phyloP scores from a whole-genome alignment of 2,888 invertebrate genomes.

The Amblyjoppa proteus region DNA sequence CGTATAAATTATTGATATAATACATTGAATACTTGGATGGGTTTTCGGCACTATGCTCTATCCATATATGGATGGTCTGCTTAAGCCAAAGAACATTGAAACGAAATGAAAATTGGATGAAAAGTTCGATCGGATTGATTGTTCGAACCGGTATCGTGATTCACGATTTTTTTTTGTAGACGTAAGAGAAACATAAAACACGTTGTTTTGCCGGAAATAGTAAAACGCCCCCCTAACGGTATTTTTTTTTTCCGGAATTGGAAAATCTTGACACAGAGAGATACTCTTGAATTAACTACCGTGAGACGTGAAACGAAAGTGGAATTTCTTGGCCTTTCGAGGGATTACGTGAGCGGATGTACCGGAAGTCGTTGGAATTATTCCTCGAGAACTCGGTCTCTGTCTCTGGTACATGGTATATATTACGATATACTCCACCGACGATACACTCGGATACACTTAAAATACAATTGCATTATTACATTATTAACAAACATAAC shows the following conservation, averaged over 20 bases:
- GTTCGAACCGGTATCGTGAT: too few species aligned
- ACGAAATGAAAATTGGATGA: too few species aligned
- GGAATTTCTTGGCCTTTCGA: not conserved
- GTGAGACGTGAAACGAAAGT: constrained; percentile 32
- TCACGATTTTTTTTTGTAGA: too few species aligned
- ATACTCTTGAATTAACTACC: constrained; percentile 51
- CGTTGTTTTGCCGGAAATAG: too few species aligned
- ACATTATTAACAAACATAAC: constrained; percentile 64
- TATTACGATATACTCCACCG: constrained; percentile 63
- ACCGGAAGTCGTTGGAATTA: constrained; percentile 10
- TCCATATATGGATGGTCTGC: too few species aligned
- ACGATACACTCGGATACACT: constrained; percentile 62
- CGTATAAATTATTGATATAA: too few species aligned
- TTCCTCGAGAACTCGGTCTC: not conserved
- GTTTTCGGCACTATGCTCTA: too few species aligned
- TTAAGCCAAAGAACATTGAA: too few species aligned
- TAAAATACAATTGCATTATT: constrained; percentile 65
- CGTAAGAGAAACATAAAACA: too few species aligned
- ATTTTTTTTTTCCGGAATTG: not conserved
- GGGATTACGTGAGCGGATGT: constrained; percentile 15
- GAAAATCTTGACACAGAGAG: constrained; percentile 9
- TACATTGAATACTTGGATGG: too few species aligned
- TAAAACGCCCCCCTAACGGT: not conserved
- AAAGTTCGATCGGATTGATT: too few species aligned
- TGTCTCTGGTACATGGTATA: constrained; percentile 27